Evolutionary conservation across 2,797 vertebrate genomes (phyloP).

Genomic region (Pipistrellus pygmaeus): DNA sequence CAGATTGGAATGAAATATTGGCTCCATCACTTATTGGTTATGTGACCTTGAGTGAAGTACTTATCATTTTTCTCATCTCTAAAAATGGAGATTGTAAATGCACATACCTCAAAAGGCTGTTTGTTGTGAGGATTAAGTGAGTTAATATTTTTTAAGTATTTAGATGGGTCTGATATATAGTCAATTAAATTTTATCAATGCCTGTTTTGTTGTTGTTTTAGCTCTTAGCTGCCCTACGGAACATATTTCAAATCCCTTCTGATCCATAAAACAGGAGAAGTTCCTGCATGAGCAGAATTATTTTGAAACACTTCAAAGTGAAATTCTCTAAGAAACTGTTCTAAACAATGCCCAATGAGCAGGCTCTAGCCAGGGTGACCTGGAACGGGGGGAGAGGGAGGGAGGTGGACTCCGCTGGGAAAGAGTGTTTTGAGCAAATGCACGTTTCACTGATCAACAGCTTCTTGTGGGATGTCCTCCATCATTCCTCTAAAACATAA

Average conservation of each 20-base stretch:
- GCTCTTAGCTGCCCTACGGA: not conserved
- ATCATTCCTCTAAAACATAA: constrained; percentile 45
- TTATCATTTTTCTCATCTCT: not conserved
- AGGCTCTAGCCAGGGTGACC: not conserved
- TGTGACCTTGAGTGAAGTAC: not conserved
- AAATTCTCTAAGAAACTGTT: constrained; percentile 15
- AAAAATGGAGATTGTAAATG: not conserved
- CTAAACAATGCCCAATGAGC: not conserved
- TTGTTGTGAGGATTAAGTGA: not conserved
- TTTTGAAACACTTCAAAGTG: constrained; percentile 43
- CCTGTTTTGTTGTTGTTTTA: not conserved
- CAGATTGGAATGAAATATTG: not conserved
- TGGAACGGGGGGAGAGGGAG: rapidly evolving
- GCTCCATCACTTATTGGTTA: not conserved
- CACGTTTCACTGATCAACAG: constrained; percentile 76
- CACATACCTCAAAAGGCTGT: not conserved
- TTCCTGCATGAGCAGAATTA: constrained; percentile 17
- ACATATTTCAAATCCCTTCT: constrained; percentile 56
- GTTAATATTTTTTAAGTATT: constrained; percentile 4
- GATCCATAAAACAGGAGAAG: constrained; percentile 25
- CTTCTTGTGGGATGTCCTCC: constrained; percentile 47
- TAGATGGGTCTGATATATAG: not conserved
- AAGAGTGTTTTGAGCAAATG: constrained; percentile 48
- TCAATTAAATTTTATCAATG: constrained; percentile 9
- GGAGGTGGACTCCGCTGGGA: not conserved